phyloP scores from a whole-genome alignment of 2,113 vertebrate species.

The Grallaria varia region DNA sequence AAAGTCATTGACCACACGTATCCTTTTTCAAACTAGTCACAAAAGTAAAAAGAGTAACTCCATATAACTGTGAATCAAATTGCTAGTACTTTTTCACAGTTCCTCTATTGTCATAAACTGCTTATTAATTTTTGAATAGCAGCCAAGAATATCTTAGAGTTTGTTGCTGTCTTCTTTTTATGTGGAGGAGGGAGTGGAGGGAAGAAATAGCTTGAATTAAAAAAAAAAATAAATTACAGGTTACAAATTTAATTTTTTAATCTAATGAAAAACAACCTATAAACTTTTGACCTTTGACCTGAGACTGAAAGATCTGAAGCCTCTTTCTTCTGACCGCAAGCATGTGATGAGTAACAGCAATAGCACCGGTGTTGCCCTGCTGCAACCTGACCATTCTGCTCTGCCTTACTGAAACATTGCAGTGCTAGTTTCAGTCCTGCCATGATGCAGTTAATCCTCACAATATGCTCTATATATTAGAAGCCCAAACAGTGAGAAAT shows the following conservation, averaged over 20 bases:
- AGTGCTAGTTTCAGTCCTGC: neutral
- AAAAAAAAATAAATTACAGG: neutral
- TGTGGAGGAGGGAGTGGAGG: neutral
- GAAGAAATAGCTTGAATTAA: neutral
- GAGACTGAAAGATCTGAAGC: neutral
- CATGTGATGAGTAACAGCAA: neutral
- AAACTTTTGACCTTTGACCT: neutral
- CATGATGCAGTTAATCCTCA: neutral
- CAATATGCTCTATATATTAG: neutral
- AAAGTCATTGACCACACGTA: neutral
- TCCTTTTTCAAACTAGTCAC: neutral
- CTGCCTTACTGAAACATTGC: neutral
- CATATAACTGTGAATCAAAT: neutral
- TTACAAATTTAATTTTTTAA: neutral
- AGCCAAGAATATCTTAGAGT: neutral
- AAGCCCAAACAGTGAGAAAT: neutral
- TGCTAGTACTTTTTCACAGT: neutral
- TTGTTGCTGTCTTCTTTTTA: neutral
- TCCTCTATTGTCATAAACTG: neutral
- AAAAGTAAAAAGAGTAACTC: neutral
- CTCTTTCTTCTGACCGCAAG: neutral
- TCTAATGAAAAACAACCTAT: neutral
- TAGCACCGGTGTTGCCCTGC: neutral
- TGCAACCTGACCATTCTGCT: neutral
- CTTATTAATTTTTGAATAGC: neutral